phyloP scores from a whole-genome alignment of 92 coral and sea anemone species.

The Siderastrea radians region DNA sequence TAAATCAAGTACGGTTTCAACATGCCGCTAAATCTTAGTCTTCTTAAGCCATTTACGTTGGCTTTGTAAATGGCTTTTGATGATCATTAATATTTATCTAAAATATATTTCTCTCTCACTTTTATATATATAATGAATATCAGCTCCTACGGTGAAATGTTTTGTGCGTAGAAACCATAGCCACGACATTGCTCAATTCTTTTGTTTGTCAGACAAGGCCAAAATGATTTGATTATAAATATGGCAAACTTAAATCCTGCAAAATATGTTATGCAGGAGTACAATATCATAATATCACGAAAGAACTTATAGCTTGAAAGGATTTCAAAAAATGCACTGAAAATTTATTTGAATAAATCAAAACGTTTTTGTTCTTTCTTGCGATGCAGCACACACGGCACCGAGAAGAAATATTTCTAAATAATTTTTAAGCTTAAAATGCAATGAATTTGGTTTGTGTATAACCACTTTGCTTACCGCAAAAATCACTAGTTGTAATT shows the following conservation, averaged over 20 bases:
- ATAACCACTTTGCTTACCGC: not conserved
- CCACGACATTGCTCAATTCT: not conserved
- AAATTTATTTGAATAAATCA: not conserved
- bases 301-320: not conserved
- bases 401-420: not conserved
- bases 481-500: slow-evolving; percentile 1
- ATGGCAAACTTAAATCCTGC: not conserved
- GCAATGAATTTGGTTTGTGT: not conserved
- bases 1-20: too few species aligned
- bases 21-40: too few species aligned
- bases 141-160: not conserved
- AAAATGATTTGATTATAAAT: not conserved
- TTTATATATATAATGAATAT: not conserved
- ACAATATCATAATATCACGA: not conserved
- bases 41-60: too few species aligned
- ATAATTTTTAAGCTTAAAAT: not conserved
- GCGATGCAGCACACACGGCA: not conserved
- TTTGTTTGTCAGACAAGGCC: not conserved
- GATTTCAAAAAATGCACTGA: not conserved
- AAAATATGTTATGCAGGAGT: not conserved
- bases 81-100: too few species aligned
- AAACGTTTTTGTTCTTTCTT: not conserved
- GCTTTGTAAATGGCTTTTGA: too few species aligned
- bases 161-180: not conserved
- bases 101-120: too few species aligned